Evolutionary conservation across 2,113 vertebrate species (phyloP), one percentile per base, ranked within the genome.

Genomic region (Irena cyanogastra): DNA sequence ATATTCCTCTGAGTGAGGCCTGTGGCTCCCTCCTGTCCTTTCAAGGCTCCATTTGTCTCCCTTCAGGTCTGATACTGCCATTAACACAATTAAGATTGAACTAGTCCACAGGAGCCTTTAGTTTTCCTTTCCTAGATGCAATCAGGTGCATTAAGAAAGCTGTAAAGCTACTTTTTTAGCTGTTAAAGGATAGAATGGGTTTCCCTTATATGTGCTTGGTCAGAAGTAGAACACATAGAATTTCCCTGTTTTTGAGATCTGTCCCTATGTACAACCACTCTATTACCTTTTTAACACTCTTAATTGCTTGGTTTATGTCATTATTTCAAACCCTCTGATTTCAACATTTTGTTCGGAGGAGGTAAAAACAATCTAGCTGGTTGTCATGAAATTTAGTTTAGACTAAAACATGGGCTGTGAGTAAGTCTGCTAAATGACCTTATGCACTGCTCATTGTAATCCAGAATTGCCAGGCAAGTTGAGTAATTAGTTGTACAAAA

Each of bases 401-500:
- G 76, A 56, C 66, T 88, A 27, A 79, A 94, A 75, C 88, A 82
- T 61, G 74, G 65, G 89, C 94, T 83, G 90, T 95, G 95, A 95
- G 83, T 96, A 89, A 88, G 93, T 31, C 92, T 95, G 91, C 66
- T 93, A 50, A 95, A 79, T 87, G 96, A 94, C 96, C 96, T 96
- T 94, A 59, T n/a, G 91, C 91, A 87, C 88, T 59, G 61, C 63
- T 94, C 69, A 90, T 71, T 95, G 49, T 95, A 83, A 94, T 85
- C 87, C 94, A 68, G 18, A 94, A 94, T 87, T 95, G 91, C 89
- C 89, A 88, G 89, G 79, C 94, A 90, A 91, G 91, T 60, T 13
- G 30, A 78, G 92, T 94, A 95, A 96, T 97, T 94, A 97, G 96
- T 93, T 95, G 92, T 92, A 90, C 69, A 87, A 93, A 96, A 97